Evolutionary conservation across 1,140 invertebrate species (phyloP).

Genomic region (Drosophila ironensis): DNA sequence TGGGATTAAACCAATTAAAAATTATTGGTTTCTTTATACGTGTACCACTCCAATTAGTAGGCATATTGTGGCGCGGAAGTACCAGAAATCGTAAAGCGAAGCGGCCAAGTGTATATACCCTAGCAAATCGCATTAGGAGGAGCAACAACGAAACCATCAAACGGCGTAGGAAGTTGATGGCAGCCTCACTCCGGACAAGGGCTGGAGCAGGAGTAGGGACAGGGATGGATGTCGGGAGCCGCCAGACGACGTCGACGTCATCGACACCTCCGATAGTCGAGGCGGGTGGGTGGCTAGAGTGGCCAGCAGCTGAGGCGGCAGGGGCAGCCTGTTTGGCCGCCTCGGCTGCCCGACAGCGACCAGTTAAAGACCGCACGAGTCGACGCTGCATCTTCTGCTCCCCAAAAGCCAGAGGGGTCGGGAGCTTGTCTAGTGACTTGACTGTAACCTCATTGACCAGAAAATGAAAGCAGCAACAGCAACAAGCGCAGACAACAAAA

Average conservation of each 20-base stretch:
- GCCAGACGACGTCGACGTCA: conserved; percentile 57
- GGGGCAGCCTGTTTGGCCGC: conserved; percentile 39
- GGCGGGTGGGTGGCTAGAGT: conserved; percentile 65
- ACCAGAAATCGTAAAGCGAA: conserved; percentile 16
- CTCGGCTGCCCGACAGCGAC: conserved; percentile 48
- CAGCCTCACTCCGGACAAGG: conserved; percentile 25
- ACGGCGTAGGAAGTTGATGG: conserved; percentile 49
- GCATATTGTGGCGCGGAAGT: too few relatives aligned
- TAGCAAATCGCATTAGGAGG: conserved; percentile 25
- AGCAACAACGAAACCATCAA: conserved; percentile 39
- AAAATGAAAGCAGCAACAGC: conserved; percentile 75
- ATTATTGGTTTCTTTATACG: too few relatives aligned
- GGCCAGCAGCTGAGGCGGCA: conserved; percentile 9
- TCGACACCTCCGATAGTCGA: conserved; percentile 75
- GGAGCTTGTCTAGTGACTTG: conserved; percentile 75
- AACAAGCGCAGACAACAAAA: conserved; percentile 73
- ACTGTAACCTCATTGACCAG: conserved; percentile 82
- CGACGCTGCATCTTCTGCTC: conserved; percentile 57
- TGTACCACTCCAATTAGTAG: too few relatives aligned
- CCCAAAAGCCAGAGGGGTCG: background rate
- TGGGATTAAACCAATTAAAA: background rate
- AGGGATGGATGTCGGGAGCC: conserved; percentile 14
- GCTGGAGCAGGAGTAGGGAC: background rate
- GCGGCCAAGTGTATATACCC: conserved; percentile 27
- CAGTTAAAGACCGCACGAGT: conserved; percentile 74